A percentile compares a stretch with the other conserved stretches of the same genome.
These are phyloP conservation scores for Plectus sambesii DNA, from an alignment of 1,140 invertebrate species.

Conservation along the genomic window DNA sequence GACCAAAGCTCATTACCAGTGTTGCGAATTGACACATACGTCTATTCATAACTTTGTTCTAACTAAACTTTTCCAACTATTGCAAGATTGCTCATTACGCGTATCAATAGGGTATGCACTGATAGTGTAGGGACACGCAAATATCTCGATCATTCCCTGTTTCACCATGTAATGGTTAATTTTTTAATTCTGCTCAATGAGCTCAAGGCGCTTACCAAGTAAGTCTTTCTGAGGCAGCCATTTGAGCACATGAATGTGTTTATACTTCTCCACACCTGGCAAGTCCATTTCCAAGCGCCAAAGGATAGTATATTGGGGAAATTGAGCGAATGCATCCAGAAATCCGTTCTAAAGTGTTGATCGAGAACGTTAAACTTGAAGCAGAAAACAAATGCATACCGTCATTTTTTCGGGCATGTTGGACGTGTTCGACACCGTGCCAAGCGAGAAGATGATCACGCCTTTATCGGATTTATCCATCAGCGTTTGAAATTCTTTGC, in stretches of 20 bases:
- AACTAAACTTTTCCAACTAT: background rate
- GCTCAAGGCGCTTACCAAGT: conserved; percentile 33
- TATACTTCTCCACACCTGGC: conserved; percentile 19
- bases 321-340: conserved; percentile 37
- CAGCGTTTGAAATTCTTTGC: conserved; percentile 19
- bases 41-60: background rate
- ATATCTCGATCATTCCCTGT: too few relatives aligned
- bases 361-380: background rate
- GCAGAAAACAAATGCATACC: background rate
- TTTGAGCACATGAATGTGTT: conserved; percentile 37
- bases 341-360: conserved; percentile 34
- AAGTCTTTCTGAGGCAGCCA: conserved; percentile 45
- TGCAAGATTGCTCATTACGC: background rate
- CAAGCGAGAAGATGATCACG: conserved; percentile 41
- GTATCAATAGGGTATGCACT: too few relatives aligned
- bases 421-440: conserved; percentile 45
- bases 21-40: too few relatives aligned
- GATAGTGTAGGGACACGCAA: too few relatives aligned
- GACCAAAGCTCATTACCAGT: too few relatives aligned
- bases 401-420: conserved; percentile 41
- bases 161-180: too few relatives aligned
- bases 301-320: conserved; percentile 34
- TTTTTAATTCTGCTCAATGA: too few relatives aligned
- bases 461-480: conserved; percentile 28
- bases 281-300: conserved; percentile 41